Evolutionary conservation across 2,888 invertebrate species (phyloP).

Genomic region (Pyrrhopygopsis socrates): DNA sequence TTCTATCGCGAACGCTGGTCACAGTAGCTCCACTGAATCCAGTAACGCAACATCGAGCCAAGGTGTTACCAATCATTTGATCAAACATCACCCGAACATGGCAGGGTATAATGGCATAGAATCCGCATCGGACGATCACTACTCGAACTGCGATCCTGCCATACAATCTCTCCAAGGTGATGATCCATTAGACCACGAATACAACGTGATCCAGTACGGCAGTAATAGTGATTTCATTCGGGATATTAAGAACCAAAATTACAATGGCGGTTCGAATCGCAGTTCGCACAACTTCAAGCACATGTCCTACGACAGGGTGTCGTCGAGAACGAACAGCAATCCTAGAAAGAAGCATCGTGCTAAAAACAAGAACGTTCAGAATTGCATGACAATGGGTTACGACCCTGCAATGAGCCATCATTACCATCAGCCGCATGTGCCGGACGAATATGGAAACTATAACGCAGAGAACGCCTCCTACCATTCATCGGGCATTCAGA

Average conservation of each 20-base stretch:
- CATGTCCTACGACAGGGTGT: constrained; percentile 94
- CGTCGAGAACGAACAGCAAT: constrained; percentile 94
- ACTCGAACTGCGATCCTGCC: constrained; percentile 94
- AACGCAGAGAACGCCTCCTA: constrained; percentile 94
- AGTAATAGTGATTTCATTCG: constrained; percentile 94
- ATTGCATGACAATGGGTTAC: constrained; percentile 95
- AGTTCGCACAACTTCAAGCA: constrained; percentile 95
- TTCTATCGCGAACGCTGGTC: constrained; percentile 94
- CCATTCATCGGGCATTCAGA: constrained; percentile 94
- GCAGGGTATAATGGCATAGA: constrained; percentile 93
- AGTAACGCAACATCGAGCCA: constrained; percentile 94
- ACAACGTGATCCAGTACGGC: constrained; percentile 94
- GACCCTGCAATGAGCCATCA: constrained; percentile 94
- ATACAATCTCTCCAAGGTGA: constrained; percentile 94
- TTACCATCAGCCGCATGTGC: constrained; percentile 94
- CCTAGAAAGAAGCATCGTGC: constrained; percentile 94
- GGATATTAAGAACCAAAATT: constrained; percentile 95
- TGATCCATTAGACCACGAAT: constrained; percentile 94
- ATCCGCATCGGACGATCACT: constrained; percentile 94
- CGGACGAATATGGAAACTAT: constrained; percentile 93
- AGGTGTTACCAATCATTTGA: constrained; percentile 94
- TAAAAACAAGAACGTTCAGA: constrained; percentile 94
- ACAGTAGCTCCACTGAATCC: constrained; percentile 94
- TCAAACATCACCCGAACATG: constrained; percentile 93
- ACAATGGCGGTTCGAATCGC: constrained; percentile 93